Evolutionary conservation across 92 coral and sea anemone species (phyloP).

Genomic region (Parazoanthus atlanticus): DNA sequence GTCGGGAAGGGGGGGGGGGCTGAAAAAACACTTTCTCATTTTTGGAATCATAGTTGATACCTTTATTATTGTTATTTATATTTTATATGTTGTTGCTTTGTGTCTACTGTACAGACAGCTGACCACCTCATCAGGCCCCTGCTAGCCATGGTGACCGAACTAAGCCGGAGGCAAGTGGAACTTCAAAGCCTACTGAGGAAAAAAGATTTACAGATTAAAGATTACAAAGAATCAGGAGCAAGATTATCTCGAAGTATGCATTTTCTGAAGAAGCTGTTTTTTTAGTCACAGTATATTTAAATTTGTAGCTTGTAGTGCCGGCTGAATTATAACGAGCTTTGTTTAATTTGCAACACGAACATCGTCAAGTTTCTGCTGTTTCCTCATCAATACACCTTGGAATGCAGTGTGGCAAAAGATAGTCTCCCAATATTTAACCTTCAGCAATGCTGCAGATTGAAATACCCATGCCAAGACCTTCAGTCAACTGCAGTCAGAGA

Average conservation of each 20-base stretch:
- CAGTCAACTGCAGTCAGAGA: no score
- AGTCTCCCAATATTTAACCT: no score
- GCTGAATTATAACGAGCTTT: background rate
- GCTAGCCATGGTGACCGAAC: constrained; percentile 88
- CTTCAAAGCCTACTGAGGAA: constrained; percentile 67
- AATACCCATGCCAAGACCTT: no score
- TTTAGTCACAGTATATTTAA: no score
- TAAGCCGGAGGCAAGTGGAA: constrained; percentile 81
- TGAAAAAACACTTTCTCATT: no score
- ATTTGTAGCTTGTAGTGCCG: background rate
- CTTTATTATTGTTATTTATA: background rate
- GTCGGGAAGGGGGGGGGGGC: no score
- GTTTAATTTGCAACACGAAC: no score
- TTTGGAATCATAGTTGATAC: no score
- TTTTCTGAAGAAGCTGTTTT: background rate
- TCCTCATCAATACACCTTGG: no score
- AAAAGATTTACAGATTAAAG: constrained; percentile 86
- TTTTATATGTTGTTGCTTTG: background rate
- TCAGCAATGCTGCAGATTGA: no score
- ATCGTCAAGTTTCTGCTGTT: no score
- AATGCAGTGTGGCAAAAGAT: no score
- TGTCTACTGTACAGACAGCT: constrained; percentile 56
- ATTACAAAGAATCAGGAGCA: constrained; percentile 87
- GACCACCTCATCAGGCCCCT: constrained; percentile 72
- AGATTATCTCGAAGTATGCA: constrained; percentile 84